A percentile compares a stretch with the other conserved stretches of the same genome.
phyloP scores from a whole-genome alignment of 2,797 vertebrate genomes.

The Lepilemur ruficaudatus region DNA sequence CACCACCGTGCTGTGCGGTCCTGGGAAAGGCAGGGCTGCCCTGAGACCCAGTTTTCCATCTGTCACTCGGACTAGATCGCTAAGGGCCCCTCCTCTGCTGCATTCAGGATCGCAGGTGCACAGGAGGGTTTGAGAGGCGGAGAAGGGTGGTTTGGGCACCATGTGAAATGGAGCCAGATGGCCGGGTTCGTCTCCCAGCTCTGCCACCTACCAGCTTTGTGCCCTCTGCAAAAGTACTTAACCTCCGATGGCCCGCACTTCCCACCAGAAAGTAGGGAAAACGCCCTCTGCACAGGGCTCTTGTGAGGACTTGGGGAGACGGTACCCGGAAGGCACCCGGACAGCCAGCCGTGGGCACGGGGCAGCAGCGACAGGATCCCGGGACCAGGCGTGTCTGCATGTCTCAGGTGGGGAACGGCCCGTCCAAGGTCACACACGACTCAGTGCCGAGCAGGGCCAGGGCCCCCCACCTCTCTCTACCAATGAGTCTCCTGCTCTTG shows the following conservation, averaged over 20 bases:
- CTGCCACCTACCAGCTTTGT: rapidly evolving
- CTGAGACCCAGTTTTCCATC: background rate
- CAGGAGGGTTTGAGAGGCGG: background rate
- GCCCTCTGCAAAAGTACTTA: rapidly evolving
- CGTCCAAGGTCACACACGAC: rapidly evolving
- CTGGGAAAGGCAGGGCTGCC: background rate
- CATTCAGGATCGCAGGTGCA: background rate
- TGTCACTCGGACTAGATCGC: background rate
- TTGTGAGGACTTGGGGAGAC: rapidly evolving
- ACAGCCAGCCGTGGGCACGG: rapidly evolving
- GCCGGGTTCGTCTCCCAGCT: background rate
- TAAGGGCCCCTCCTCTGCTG: background rate
- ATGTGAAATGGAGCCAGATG: rapidly evolving
- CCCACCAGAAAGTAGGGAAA: background rate
- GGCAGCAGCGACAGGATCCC: background rate
- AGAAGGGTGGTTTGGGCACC: rapidly evolving
- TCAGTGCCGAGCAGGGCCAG: no score
- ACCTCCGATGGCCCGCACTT: background rate
- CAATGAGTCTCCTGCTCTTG: rapidly evolving
- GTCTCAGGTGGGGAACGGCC: rapidly evolving
- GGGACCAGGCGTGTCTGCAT: background rate
- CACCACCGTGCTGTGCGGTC: rapidly evolving
- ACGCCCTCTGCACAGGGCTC: background rate
- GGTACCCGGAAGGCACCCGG: rapidly evolving
- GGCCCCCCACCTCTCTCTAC: rapidly evolving